These are phyloP conservation scores for Brachionus paranguensis DNA, from an alignment of 1,140 invertebrate species.

Conservation along the genomic window DNA sequence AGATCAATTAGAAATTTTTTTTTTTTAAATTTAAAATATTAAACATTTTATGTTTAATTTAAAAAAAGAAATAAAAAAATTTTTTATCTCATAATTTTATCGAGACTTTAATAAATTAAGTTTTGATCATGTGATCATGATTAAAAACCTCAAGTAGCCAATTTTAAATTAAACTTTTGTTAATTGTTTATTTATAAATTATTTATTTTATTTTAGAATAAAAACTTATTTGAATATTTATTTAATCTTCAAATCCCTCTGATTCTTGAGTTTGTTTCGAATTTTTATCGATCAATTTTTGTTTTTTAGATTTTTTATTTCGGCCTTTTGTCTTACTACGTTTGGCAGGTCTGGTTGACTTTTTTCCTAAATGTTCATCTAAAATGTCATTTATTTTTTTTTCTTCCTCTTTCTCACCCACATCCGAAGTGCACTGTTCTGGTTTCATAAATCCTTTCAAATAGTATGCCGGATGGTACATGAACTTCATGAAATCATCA, in stretches of 20 bases:
- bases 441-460: background rate
- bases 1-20: too few relatives aligned
- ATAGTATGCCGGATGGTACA: constrained; percentile 23
- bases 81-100: too few relatives aligned
- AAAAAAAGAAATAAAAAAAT: too few relatives aligned
- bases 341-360: background rate
- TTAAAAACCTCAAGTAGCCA: too few relatives aligned
- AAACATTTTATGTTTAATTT: too few relatives aligned
- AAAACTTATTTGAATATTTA: background rate
- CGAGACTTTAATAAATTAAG: too few relatives aligned
- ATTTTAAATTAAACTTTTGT: background rate
- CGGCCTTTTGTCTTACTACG: background rate
- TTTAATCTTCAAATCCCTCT: background rate
- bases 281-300: background rate
- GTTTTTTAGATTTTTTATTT: background rate
- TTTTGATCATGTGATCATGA: too few relatives aligned
- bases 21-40: too few relatives aligned
- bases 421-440: background rate
- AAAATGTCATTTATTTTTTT: background rate
- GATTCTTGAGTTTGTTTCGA: background rate
- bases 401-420: background rate
- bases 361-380: background rate
- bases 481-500: constrained; percentile 31
- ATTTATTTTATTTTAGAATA: background rate
- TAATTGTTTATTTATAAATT: background rate